phyloP scores from a whole-genome alignment of 2,113 vertebrate species.

The Dipodomys stephensi region DNA sequence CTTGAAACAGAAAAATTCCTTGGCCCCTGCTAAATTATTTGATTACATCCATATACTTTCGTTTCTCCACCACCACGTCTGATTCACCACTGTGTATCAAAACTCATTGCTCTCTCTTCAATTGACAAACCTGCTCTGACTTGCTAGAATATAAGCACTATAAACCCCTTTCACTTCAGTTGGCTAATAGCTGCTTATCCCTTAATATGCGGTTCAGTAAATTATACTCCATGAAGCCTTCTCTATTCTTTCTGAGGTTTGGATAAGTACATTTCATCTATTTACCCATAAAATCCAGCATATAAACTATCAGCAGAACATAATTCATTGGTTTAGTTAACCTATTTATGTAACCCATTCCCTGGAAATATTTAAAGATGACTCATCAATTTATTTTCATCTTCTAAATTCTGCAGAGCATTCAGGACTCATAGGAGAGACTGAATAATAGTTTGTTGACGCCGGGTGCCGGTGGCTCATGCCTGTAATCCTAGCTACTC shows the following conservation, averaged over 20 bases:
- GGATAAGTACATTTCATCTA: neutral
- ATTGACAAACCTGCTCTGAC: neutral
- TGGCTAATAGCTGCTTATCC: neutral
- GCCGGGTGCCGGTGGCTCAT: too few species aligned
- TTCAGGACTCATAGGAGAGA: neutral
- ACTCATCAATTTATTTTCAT: neutral
- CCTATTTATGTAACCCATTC: neutral
- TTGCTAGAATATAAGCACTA: neutral
- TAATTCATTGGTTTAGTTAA: neutral
- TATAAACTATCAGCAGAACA: neutral
- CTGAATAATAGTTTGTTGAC: neutral
- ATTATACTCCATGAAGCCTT: neutral
- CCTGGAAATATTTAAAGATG: neutral
- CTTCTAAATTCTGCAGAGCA: conserved; percentile 10
- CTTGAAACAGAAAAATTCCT: neutral
- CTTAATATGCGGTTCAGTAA: neutral
- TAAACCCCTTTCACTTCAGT: neutral
- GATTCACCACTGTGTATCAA: too few species aligned
- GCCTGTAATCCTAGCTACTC: too few species aligned
- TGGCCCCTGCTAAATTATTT: neutral
- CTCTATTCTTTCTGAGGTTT: neutral
- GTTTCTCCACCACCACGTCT: neutral
- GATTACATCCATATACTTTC: neutral
- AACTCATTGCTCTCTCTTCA: neutral
- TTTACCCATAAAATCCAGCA: neutral